Percentiles rank a stretch among this genome's conserved stretches.
These are phyloP conservation scores for Gymnocypris eckloni DNA, from an alignment of 2,797 vertebrate genomes.

Conservation along the genomic window DNA sequence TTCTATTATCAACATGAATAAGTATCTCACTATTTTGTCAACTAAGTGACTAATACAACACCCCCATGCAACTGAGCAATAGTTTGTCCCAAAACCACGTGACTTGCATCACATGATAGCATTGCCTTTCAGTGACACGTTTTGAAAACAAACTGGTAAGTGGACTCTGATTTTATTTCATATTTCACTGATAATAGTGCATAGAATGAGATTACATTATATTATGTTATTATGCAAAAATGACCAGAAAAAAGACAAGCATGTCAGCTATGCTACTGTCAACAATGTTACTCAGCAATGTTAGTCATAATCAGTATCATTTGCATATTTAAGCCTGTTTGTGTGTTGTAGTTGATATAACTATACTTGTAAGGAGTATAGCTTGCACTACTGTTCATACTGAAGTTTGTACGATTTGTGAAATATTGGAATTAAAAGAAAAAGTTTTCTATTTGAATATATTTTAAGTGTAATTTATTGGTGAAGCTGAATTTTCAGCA, in stretches of 20 bases:
- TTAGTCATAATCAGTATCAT: conserved; percentile 13
- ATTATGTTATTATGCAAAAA: background rate
- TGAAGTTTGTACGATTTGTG: background rate
- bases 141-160: conserved; percentile 31
- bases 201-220: background rate
- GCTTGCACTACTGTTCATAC: background rate
- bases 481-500: background rate
- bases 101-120: conserved; percentile 25
- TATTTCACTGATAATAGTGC: background rate
- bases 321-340: background rate
- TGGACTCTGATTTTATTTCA: background rate
- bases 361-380: background rate
- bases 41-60: conserved; percentile 28
- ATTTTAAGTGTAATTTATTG: background rate
- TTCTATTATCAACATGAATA: background rate
- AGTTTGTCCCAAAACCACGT: conserved; percentile 32
- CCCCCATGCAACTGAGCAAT: conserved; percentile 31
- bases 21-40: background rate
- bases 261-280: conserved; percentile 26
- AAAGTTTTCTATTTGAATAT: background rate
- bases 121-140: conserved; percentile 29
- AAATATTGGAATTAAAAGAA: background rate
- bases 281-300: conserved; percentile 23
- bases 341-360: background rate
- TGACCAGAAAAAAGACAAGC: background rate